Evolutionary conservation across 2,797 vertebrate genomes (phyloP).

Genomic region (Argyrosomus regius): DNA sequence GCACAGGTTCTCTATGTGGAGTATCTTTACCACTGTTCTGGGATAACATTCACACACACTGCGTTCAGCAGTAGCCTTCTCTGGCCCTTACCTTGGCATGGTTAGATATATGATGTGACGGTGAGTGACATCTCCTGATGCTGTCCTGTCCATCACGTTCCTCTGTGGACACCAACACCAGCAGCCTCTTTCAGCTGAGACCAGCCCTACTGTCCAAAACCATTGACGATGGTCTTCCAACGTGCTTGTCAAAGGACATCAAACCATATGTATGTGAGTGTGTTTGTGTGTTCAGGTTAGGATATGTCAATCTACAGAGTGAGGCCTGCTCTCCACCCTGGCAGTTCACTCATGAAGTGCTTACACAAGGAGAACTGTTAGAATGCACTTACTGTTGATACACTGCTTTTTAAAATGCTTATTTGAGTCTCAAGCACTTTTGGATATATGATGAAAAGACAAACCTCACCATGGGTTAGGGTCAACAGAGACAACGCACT

Average conservation of each 20-base stretch:
- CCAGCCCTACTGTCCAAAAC: slow-evolving; percentile 69
- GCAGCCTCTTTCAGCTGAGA: slow-evolving; percentile 74
- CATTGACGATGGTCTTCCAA: slow-evolving; percentile 44
- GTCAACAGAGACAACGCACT: neutral
- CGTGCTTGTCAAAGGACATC: slow-evolving; percentile 63
- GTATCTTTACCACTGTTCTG: neutral
- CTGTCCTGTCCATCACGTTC: slow-evolving; percentile 61
- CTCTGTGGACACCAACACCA: slow-evolving; percentile 64
- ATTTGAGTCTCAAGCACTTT: slow-evolving; percentile 7
- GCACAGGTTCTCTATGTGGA: neutral
- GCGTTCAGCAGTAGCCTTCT: slow-evolving; percentile 6
- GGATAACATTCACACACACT: neutral
- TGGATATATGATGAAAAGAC: slow-evolving; percentile 11
- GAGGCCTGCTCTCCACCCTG: slow-evolving; percentile 16
- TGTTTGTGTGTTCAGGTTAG: slow-evolving; percentile 24
- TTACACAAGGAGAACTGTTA: slow-evolving; percentile 45
- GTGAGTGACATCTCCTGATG: slow-evolving; percentile 60
- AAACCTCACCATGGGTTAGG: neutral
- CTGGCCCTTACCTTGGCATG: slow-evolving; percentile 13
- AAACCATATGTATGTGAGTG: slow-evolving; percentile 16
- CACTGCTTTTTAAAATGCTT: slow-evolving; percentile 26
- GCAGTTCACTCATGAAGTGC: slow-evolving; percentile 53
- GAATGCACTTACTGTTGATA: slow-evolving; percentile 44
- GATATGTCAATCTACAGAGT: slow-evolving; percentile 20
- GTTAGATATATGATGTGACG: slow-evolving; percentile 60